Evolutionary conservation across 2,797 vertebrate species (phyloP).

Genomic region (Aythya fuligula): DNA sequence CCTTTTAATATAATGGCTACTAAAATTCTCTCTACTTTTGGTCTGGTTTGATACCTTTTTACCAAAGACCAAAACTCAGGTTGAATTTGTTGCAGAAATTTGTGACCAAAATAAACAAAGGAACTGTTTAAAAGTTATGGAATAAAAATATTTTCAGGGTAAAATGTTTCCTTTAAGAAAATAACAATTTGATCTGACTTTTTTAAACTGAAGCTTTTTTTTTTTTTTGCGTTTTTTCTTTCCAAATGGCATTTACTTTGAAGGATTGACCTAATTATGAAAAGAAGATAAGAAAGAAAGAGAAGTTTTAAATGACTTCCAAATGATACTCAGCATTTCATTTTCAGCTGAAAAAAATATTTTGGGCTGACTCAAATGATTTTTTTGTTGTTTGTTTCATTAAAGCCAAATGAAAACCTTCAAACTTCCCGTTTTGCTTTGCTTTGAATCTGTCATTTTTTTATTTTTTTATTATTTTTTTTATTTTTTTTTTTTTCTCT

Average conservation of each 20-base stretch:
- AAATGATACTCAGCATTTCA: constrained; percentile 8
- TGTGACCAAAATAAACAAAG: not conserved
- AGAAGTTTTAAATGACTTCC: constrained; percentile 20
- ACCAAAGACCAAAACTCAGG: not conserved
- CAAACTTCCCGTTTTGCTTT: not conserved
- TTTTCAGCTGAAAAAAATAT: constrained; percentile 22
- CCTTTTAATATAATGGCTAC: not conserved
- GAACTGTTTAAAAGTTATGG: not conserved
- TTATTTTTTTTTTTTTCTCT: not conserved
- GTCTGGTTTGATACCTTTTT: not conserved
- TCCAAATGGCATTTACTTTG: constrained; percentile 7
- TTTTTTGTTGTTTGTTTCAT: constrained; percentile 14
- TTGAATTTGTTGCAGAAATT: not conserved
- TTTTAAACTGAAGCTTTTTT: not conserved
- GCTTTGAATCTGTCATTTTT: constrained; percentile 15
- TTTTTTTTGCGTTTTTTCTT: constrained; percentile 16
- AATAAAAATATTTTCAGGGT: not conserved
- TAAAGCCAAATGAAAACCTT: constrained; percentile 52
- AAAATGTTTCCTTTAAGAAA: not conserved
- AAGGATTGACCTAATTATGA: constrained; percentile 3
- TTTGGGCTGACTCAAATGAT: not conserved
- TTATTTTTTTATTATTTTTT: not conserved
- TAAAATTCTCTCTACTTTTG: not conserved
- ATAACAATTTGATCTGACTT: not conserved
- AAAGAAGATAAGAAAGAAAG: not conserved